Conservation (phyloP, 1,140 invertebrate species). For the Zeugodacus cucurbitae region DNA sequence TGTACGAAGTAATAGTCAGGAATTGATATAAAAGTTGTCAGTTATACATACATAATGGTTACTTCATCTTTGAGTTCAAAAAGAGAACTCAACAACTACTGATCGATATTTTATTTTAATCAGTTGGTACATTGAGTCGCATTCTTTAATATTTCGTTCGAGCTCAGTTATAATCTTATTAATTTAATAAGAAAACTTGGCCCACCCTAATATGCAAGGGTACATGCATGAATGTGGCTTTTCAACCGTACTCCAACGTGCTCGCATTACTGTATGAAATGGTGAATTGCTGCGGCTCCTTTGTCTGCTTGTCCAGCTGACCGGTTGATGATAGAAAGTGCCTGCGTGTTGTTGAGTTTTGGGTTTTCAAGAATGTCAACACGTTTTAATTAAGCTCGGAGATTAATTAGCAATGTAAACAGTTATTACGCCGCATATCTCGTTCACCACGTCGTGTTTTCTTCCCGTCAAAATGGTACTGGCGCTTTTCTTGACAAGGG, state of each 20-base stretch:
- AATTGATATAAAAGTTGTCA: no score
- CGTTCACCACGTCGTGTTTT: not conserved
- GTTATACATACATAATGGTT: no score
- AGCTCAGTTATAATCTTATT: no score
- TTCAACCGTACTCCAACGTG: not conserved
- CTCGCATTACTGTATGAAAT: not conserved
- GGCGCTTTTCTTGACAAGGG: not conserved
- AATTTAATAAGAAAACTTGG: no score
- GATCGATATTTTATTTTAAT: no score
- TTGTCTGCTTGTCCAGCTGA: not conserved
- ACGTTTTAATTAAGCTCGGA: constrained; percentile 28
- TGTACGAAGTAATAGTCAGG: no score
- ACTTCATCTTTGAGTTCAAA: no score
- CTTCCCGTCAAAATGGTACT: not conserved
- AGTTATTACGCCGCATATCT: not conserved
- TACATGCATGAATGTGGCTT: not conserved
- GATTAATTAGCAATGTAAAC: constrained; percentile 17
- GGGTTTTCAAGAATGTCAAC: constrained; percentile 23
- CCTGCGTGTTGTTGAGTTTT: not conserved
- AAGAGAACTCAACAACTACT: no score
- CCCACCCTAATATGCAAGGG: not conserved
- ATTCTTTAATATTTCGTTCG: no score
- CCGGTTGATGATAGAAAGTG: not conserved
- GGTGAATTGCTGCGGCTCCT: not conserved
- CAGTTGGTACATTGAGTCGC: no score